Percentiles rank a stretch among this genome's conserved stretches.
These are phyloP conservation scores for Peromyscus melanophrys DNA, from an alignment of 2,797 vertebrate species.

Conservation along the genomic window DNA sequence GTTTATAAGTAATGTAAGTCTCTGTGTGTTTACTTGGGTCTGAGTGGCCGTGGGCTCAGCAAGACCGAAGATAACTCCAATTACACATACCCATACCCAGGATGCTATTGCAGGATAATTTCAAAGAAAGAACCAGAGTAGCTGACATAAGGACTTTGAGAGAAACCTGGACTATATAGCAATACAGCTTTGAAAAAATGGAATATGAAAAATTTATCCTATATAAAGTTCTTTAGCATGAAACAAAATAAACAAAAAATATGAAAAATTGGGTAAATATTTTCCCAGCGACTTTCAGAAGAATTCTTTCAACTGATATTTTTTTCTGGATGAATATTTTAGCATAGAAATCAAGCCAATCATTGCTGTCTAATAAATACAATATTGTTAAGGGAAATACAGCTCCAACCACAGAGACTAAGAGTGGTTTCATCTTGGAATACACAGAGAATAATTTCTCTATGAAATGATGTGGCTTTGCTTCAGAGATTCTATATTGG, in stretches of 20 bases:
- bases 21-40: too few relatives aligned
- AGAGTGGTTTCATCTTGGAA: neutral
- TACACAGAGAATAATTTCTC: neutral
- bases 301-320: neutral
- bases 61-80: too few relatives aligned
- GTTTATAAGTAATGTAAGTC: too few relatives aligned
- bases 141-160: neutral
- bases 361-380: neutral
- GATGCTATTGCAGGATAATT: neutral
- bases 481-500: conserved; percentile 16
- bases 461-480: conserved; percentile 40
- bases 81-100: neutral
- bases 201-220: neutral
- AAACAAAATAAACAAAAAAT: neutral
- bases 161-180: neutral
- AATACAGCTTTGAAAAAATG: neutral
- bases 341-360: neutral
- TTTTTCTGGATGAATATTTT: neutral
- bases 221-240: neutral
- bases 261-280: neutral
- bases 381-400: neutral
- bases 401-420: neutral
- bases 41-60: too few relatives aligned
- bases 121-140: neutral
- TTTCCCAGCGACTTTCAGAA: neutral